phyloP scores from a whole-genome alignment of 2,888 invertebrate genomes.

The Chrysopilus asiliformis region DNA sequence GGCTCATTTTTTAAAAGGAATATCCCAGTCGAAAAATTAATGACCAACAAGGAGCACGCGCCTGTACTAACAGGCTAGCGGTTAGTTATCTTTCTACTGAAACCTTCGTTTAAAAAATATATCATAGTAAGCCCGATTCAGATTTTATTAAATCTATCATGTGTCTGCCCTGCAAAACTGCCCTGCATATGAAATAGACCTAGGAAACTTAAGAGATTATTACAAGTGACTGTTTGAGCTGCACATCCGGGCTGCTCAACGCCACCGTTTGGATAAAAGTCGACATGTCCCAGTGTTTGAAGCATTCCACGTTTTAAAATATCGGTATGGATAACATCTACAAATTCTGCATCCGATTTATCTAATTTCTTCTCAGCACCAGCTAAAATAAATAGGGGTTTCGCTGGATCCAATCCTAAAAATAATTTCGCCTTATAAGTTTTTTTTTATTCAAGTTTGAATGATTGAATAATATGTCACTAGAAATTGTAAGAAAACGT shows the following conservation, averaged over 20 bases:
- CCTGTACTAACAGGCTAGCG: too few species aligned
- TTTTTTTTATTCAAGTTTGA: neutral
- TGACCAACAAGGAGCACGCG: too few species aligned
- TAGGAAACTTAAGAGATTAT: too few species aligned
- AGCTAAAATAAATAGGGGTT: slow-evolving; percentile 44
- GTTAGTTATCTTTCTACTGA: neutral
- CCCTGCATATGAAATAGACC: too few species aligned
- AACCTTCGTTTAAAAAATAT: neutral
- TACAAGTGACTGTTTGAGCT: too few species aligned
- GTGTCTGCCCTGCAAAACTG: too few species aligned
- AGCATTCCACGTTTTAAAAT: slow-evolving; percentile 45
- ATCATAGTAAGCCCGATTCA: too few species aligned
- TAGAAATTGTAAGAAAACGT: too few species aligned
- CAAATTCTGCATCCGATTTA: slow-evolving; percentile 39
- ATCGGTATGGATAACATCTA: slow-evolving; percentile 45
- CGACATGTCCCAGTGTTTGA: slow-evolving; percentile 44
- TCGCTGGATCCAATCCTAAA: slow-evolving; percentile 47
- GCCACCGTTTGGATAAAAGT: slow-evolving; percentile 49
- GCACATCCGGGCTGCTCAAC: slow-evolving; percentile 19
- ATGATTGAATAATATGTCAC: too few species aligned
- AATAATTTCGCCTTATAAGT: slow-evolving; percentile 1
- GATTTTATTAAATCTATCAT: too few species aligned
- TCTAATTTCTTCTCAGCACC: slow-evolving; percentile 39
- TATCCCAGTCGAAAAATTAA: too few species aligned
- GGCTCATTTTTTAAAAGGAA: too few species aligned